Evolutionary conservation across 2,888 invertebrate genomes (phyloP), one percentile per base, ranked within the genome.

Genomic region (Chironomus tentans): DNA sequence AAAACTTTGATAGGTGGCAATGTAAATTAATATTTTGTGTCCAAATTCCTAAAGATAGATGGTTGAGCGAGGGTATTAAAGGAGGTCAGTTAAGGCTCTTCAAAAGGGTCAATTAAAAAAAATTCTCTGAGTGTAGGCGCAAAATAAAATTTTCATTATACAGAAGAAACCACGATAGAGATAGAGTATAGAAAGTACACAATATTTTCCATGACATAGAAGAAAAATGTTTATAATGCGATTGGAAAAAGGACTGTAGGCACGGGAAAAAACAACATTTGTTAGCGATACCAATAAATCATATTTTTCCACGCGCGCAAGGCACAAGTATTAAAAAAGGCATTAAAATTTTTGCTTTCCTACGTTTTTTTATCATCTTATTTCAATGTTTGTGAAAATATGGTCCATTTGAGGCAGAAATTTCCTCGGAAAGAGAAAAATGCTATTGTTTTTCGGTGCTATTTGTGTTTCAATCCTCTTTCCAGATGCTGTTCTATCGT

Each of bases 241-340:
- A 72, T 72, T 72, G 38, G 15, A 15, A 24, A 50, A 50, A 50
- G 48, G 24, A 24, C 50, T 50, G 46, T 68, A 6, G 3, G 12
- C 48, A 24, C 21, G 12, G 28, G 61, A 47, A 56, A 56, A 47
- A 7, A 65, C 73, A 74, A 68, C 74, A 74, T 74, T 74, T 74
- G 74, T 65, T 74, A 68, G 18, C 74, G 74, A 74, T 74, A 74
- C 61, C 74, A 46, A 74, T 74, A 74, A 74, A 74, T 74, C 74
- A 74, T 74, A 48, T 68, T 74, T 72, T 72, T 56, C 56, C 56
- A 15, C 46, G 18, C 38, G 38, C 15, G 68, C 46, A n/a, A 28
- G 18, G 68, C 38, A 46, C 22, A 50, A 24, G 72, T 72, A 62
- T 72, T 72, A 72, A 72, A 71, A 71, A 56, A 46, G 28, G 71